Percentiles rank a stretch among this genome's conserved stretches.
Evolutionary conservation across 2,888 invertebrate genomes (phyloP).

Genomic region (Sinelater perroti): DNA sequence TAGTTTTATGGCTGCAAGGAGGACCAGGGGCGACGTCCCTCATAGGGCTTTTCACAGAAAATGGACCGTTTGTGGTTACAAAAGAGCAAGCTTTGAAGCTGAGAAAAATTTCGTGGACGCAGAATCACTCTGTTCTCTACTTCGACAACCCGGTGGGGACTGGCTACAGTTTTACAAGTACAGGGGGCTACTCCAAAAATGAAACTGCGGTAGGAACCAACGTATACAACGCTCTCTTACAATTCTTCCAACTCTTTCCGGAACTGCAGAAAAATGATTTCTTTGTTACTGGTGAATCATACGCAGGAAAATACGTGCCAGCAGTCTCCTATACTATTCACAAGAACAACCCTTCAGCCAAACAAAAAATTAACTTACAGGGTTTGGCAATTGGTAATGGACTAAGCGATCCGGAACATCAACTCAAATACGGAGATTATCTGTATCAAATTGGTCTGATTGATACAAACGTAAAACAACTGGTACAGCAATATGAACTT

Average conservation of each 20-base stretch:
- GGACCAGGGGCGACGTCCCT: slow-evolving; percentile 85
- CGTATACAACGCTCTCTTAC: slow-evolving; percentile 77
- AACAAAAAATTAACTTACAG: slow-evolving; percentile 73
- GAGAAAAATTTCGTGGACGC: slow-evolving; percentile 82
- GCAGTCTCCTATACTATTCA: slow-evolving; percentile 79
- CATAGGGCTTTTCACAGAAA: slow-evolving; percentile 83
- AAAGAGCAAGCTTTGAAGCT: slow-evolving; percentile 58
- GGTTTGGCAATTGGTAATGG: slow-evolving; percentile 84
- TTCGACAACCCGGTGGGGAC: slow-evolving; percentile 95
- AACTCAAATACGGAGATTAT: slow-evolving; percentile 80
- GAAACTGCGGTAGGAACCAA: slow-evolving; percentile 83
- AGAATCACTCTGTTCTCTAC: slow-evolving; percentile 81
- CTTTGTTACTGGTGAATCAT: slow-evolving; percentile 90
- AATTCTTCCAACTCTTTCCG: slow-evolving; percentile 86
- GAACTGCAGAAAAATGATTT: slow-evolving; percentile 79
- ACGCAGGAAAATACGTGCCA: slow-evolving; percentile 84
- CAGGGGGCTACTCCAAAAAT: slow-evolving; percentile 80
- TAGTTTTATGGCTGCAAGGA: slow-evolving; percentile 86
- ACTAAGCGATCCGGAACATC: slow-evolving; percentile 79
- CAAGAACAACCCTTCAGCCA: slow-evolving; percentile 67
- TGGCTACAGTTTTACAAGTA: slow-evolving; percentile 89
- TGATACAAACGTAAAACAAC: slow-evolving; percentile 68
- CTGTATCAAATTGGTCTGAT: slow-evolving; percentile 80
- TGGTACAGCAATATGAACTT: slow-evolving; percentile 70
- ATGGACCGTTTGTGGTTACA: slow-evolving; percentile 77